phyloP scores from a whole-genome alignment of 2,888 invertebrate genomes.

The Rhingia campestris region DNA sequence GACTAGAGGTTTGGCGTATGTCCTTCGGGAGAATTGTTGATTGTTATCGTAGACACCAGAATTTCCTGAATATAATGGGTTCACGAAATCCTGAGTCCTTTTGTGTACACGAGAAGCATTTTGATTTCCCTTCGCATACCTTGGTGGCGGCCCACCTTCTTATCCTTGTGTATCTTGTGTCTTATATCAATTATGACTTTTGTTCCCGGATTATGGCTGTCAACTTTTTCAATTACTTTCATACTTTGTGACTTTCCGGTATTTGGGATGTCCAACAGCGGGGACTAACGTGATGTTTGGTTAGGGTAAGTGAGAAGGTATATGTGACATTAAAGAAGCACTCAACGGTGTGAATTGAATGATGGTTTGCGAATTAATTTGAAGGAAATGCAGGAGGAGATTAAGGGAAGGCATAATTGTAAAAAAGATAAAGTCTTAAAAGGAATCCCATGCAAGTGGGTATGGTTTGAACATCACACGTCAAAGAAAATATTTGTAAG shows the following conservation, averaged over 20 bases:
- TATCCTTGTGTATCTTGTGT: conserved; percentile 30
- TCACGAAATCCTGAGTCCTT: neutral
- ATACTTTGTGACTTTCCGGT: conserved; percentile 20
- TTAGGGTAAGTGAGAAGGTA: neutral
- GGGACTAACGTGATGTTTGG: conserved; percentile 1
- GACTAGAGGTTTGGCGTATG: conserved; percentile 2
- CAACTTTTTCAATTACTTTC: conserved; percentile 54
- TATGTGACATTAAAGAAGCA: conserved; percentile 9
- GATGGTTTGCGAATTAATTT: conserved; percentile 10
- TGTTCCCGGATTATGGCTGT: conserved; percentile 29
- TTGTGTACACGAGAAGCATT: conserved; percentile 10
- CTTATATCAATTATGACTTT: conserved; percentile 52
- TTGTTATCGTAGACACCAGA: conserved; percentile 15
- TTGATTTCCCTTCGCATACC: conserved; percentile 14
- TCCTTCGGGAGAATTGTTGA: conserved; percentile 21
- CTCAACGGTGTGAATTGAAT: neutral
- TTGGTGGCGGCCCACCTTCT: conserved; percentile 4
- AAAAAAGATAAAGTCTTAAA: too few species aligned
- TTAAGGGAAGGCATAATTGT: neutral
- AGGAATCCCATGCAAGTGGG: too few species aligned
- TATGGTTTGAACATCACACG: too few species aligned
- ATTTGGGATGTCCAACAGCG: neutral
- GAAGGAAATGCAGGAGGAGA: conserved; percentile 1
- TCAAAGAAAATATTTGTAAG: too few species aligned
- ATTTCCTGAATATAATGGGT: conserved; percentile 16